Evolutionary conservation across 2,888 invertebrate species (phyloP), one percentile per base, ranked within the genome.

Genomic region (Mimumesa dahlbomi): DNA sequence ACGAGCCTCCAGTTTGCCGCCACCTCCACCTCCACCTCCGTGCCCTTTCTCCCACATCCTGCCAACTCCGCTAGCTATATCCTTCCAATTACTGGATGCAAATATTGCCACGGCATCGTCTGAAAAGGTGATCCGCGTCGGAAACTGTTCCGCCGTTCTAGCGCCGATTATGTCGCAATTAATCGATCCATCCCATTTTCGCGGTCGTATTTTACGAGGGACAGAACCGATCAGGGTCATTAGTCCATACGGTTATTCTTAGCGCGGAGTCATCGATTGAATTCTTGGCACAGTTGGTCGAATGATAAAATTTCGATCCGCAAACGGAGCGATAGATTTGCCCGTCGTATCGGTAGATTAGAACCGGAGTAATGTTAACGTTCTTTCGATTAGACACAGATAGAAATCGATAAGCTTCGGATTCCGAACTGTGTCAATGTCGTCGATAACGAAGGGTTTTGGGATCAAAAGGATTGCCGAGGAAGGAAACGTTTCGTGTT

Each of bases 81-180:
- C 65, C 65, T 54, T 71, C 72, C 72, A 72, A 71, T 72, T 71
- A 71, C 65, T 54, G 54, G 54, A 72, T 72, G 72, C 72, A 72
- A 72, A 71, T 71, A 72, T 71, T 29, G 52, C 36, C 58, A 36
- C 52, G 65, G 38, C 46, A 38, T 40, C 36, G 52, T 29, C 34
- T 45, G 57, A 64, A 52, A 58, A 69, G 52, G 63, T 34, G 18
- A 48, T 25, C 22, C 19, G n/a, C 16, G 22, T 21, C 45, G 52
- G 46, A 34, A 43, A 25, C 42, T 48, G 38, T 54, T 45, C 61
- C 9, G 19, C 25, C 42, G 40, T 53, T 57, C 57, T 50, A 29
- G 29, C 46, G 52, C 11, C 57, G 56, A 67, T 73, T 73, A 62
- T 54, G 53, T 57, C 57, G 57, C 73, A 56, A 73, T 72, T 73